These are phyloP conservation scores for human DNA, from an alignment of 2,113 vertebrate species.

Conservation along the genomic window DNA sequence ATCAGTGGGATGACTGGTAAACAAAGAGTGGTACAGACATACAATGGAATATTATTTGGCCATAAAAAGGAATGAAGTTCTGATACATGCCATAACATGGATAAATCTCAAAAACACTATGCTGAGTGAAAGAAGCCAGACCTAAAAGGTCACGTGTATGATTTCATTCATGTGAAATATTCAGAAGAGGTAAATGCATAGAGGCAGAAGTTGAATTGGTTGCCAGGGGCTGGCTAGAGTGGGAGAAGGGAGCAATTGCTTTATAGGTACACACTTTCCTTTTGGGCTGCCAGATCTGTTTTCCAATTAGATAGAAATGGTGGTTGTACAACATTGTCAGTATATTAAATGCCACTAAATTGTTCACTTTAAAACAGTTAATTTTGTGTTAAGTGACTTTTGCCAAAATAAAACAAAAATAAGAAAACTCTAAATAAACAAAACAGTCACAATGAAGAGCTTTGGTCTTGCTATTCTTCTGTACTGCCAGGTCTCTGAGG, in stretches of 20 bases:
- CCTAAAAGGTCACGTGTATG: background rate
- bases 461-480: background rate
- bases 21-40: background rate
- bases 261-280: background rate
- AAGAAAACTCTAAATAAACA: background rate
- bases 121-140: background rate
- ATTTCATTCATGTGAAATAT: background rate
- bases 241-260: background rate
- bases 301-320: background rate
- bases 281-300: background rate
- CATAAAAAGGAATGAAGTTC: background rate
- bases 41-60: background rate
- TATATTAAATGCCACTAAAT: background rate
- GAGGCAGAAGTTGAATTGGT: background rate
- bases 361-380: background rate
- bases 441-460: background rate
- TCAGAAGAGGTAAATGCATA: background rate
- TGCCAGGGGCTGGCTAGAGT: background rate
- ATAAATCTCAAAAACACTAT: background rate
- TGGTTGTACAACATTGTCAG: background rate
- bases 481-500: background rate
- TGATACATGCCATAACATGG: background rate
- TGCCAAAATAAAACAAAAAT: background rate
- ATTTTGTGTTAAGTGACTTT: slow-evolving; percentile 4
- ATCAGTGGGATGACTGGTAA: background rate